A percentile compares a stretch with the other conserved stretches of the same genome.
Evolutionary conservation across 1,140 invertebrate genomes (phyloP).

Genomic region (Micrasema minimum): DNA sequence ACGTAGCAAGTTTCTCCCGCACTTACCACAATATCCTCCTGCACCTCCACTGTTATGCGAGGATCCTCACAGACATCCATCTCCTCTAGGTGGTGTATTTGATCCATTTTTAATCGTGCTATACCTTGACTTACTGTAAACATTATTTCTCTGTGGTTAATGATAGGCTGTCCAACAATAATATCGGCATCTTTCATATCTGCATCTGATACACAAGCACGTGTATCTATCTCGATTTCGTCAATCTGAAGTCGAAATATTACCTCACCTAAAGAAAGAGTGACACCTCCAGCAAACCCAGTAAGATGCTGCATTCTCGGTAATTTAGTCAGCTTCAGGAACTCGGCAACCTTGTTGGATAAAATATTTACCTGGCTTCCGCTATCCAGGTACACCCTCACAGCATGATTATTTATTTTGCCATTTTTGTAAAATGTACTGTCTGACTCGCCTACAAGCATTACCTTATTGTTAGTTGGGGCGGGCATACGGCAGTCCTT

Average conservation of each 20-base stretch:
- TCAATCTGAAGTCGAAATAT: neutral
- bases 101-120: neutral
- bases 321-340: neutral
- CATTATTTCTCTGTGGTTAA: neutral
- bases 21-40: neutral
- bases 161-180: neutral
- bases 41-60: neutral
- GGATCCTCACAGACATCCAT: neutral
- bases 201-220: neutral
- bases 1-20: neutral
- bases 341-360: neutral
- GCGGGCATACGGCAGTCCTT: constrained; percentile 2
- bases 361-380: neutral
- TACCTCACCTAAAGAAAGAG: neutral
- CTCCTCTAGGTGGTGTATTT: neutral
- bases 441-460: neutral
- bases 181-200: neutral
- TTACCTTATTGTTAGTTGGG: neutral
- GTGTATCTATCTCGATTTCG: neutral
- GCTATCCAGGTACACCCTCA: neutral
- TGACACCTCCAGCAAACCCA: constrained; percentile 3
- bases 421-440: neutral
- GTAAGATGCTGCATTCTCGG: neutral
- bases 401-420: neutral
- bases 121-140: neutral